Percentiles rank a stretch among this genome's conserved stretches.
phyloP scores from a whole-genome alignment of 2,113 vertebrate genomes.

The Lichenostomus cassidix region DNA sequence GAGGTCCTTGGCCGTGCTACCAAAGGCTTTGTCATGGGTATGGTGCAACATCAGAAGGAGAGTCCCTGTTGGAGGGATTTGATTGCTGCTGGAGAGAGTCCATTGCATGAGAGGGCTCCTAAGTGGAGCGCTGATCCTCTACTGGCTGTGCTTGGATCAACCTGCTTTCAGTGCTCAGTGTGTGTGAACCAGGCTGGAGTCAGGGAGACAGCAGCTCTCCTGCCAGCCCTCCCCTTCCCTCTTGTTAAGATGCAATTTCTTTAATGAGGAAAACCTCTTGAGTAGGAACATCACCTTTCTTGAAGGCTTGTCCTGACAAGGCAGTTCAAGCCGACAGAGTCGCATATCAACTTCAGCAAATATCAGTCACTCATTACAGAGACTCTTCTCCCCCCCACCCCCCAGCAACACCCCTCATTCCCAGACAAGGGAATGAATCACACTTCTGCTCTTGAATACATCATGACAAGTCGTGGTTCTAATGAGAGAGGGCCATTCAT shows the following conservation, averaged over 20 bases:
- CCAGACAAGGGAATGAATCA: conserved; percentile 78
- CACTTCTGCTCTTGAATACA: conserved; percentile 75
- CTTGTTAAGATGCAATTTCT: conserved; percentile 74
- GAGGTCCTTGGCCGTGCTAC: rapidly evolving
- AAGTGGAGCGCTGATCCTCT: background rate
- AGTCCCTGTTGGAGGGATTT: background rate
- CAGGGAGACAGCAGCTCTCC: conserved; percentile 33
- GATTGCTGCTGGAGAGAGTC: background rate
- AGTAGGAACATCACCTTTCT: conserved; percentile 73
- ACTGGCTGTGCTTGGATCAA: background rate
- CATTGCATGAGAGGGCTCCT: background rate
- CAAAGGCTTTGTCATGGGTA: background rate
- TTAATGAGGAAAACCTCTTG: conserved; percentile 71
- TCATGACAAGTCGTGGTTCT: conserved; percentile 79
- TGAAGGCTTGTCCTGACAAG: conserved; percentile 80
- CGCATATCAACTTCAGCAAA: conserved; percentile 77
- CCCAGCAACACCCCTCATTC: conserved; percentile 62
- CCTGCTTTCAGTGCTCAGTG: background rate
- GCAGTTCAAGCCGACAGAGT: conserved; percentile 76
- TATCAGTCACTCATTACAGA: conserved; percentile 81
- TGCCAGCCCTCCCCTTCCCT: conserved; percentile 43
- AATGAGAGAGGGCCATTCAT: conserved; percentile 83
- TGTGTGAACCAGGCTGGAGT: conserved; percentile 4
- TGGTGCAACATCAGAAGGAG: background rate
- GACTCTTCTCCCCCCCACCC: conserved; percentile 52